Evolutionary conservation across 1,140 invertebrate genomes (phyloP).

Genomic region (Steinernema khuongi): DNA sequence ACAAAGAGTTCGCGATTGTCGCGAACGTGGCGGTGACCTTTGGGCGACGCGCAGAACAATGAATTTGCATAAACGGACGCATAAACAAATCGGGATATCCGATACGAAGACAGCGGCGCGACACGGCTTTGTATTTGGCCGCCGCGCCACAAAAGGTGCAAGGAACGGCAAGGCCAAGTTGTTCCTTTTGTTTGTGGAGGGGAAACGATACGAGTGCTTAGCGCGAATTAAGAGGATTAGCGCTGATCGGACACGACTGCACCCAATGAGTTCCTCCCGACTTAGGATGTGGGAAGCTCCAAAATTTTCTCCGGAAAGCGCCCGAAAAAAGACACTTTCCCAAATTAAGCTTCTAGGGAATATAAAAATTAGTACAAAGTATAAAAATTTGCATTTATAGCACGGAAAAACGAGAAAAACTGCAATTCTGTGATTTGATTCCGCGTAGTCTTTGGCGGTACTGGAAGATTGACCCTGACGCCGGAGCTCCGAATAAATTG

Average conservation of each 20-base stretch:
- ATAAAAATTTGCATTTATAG: too few species aligned
- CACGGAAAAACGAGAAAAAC: too few species aligned
- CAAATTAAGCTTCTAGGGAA: too few species aligned
- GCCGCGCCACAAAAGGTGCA: not conserved
- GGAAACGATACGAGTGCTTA: not conserved
- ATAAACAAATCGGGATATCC: slow-evolving; percentile 2
- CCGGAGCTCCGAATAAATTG: too few species aligned
- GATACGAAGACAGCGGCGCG: not conserved
- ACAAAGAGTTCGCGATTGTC: not conserved
- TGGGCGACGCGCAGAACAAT: slow-evolving; percentile 4
- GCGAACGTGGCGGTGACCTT: slow-evolving; percentile 9
- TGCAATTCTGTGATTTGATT: not conserved
- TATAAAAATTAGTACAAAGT: too few species aligned
- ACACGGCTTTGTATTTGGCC: not conserved
- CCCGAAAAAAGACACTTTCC: too few species aligned
- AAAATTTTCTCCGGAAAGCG: too few species aligned
- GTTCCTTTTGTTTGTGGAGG: not conserved
- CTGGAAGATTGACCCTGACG: too few species aligned
- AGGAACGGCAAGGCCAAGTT: not conserved
- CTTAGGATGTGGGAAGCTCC: too few species aligned
- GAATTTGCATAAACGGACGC: slow-evolving; percentile 16
- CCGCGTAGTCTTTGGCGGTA: too few species aligned
- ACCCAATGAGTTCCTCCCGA: too few species aligned
- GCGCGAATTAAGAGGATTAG: not conserved
- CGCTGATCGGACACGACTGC: not conserved